Base-by-base conservation (phyloP, 2,888 invertebrate species). In the Leptura quadrifasciata region DNA sequence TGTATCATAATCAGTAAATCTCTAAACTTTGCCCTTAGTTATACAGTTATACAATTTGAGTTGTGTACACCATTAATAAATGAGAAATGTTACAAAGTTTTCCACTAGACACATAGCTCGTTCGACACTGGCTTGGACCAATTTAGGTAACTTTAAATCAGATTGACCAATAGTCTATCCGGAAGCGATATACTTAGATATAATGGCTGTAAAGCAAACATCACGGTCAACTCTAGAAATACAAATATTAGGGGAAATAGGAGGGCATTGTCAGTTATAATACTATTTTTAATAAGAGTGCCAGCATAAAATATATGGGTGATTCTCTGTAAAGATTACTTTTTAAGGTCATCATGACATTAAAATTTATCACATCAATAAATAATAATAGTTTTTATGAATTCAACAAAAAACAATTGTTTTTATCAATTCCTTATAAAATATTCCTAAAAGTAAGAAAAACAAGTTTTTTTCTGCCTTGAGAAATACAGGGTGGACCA, bases 61-160 rank as follows among this genome's bases (percentile, higher is more conserved):
- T 47, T n/a, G n/a, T 3, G 1, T n/a, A 47, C 4, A n/a, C 47
- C n/a, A 2, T n/a, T 47, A 27, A 8, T 24, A 21, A 60, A 24
- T 24, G 21, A 60, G 10, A 47, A 60, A 17, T 31, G 31, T 17
- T 8, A 17, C 6, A 31, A 63, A 63, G 20, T 39, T 63, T 63
- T 12, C 6, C 20, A 21, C 10, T 2, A 10, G 18, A 21, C 18
- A n/a, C 18, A 35, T 12, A 39, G 20, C 18, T 20, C 4, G 10
- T 39, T 18, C 18, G 5, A 39, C 1, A 35, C n/a, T 39, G 20
- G 39, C 39, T 35, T 18, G 63, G 17, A 39, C 18, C 1, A 63
- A 63, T 63, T 20, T 35, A 39, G 63, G 39, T 47, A 47, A 63
- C 39, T 61, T 5, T 63, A 39, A 63, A 63, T 63, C 63, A 17